Base-by-base conservation (phyloP, 2,888 invertebrate species). In the Phengaris arion region DNA sequence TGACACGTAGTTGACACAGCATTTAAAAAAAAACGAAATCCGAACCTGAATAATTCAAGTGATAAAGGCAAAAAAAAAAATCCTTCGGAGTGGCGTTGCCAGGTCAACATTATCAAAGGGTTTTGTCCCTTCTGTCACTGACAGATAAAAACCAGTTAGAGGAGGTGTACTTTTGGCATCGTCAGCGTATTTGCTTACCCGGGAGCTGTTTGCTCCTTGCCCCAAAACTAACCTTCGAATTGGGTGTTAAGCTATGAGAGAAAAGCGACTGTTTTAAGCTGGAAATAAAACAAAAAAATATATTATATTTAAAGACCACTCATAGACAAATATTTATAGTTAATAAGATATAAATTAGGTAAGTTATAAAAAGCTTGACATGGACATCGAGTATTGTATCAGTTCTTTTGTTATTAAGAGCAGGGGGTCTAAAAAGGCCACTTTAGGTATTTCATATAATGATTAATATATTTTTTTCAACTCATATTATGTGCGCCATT, bases 131-230 rank as follows among this genome's bases (percentile, higher is more conserved):
- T 85, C 87, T 92, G 92, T 81, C 82, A 81, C 85, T 90, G 90
- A 91, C 91, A 91, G 92, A 91, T 91, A 91, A 91, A 92, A 92
- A 90, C 87, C 83, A 85, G 85, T 82, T 80, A 83, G 82, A 84
- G 81, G 84, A 88, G 89, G 88, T 88, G 86, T 86, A 86, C 88
- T 87, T 85, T 84, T 84, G 86, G 85, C 91, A 87, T 87, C 89
- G 90, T 93, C 93, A 93, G 92, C 92, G 87, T 92, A 91, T 93
- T 92, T 92, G 85, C 92, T 86, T 86, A 87, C 89, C 92, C 91
- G 80, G 86, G 81, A 87, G 91, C 91, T 91, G 90, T 93, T 92
- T 93, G 91, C 89, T 89, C 86, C 88, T 89, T 80, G 76, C 91
- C 91, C 91, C 87, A 87, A 86, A 86, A 87, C 86, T 88, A 89